Conservation (phyloP, 2,113 vertebrate genomes). For the Leptobrachium ailaonicum region DNA sequence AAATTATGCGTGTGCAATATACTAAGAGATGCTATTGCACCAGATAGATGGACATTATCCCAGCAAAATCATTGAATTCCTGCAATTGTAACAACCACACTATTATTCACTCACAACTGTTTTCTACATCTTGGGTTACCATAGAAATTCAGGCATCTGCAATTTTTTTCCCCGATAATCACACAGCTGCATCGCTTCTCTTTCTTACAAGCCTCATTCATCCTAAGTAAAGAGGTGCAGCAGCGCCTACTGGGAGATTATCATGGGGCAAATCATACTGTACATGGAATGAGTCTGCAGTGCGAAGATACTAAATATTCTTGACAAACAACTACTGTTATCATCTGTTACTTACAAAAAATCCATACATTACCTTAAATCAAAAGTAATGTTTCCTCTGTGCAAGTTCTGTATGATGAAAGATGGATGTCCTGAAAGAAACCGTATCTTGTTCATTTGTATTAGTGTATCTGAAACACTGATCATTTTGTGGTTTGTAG, state of each 20-base stretch:
- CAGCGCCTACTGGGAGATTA: background rate
- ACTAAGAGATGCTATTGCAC: constrained; percentile 8
- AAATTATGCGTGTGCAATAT: background rate
- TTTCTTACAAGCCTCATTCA: background rate
- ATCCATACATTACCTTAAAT: too few relatives aligned
- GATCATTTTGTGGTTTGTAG: too few relatives aligned
- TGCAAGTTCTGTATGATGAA: too few relatives aligned
- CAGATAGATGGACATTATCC: constrained; percentile 1
- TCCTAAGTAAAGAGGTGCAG: background rate
- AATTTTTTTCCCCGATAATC: background rate
- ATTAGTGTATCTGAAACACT: too few relatives aligned
- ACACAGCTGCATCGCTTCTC: background rate
- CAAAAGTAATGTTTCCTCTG: too few relatives aligned
- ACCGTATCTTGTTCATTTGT: too few relatives aligned
- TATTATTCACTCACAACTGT: constrained; percentile 24
- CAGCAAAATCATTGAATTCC: constrained; percentile 1
- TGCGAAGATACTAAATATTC: too few relatives aligned
- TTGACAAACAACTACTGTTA: too few relatives aligned
- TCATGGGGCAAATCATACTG: background rate
- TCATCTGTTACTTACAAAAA: too few relatives aligned
- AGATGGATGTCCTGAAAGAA: too few relatives aligned
- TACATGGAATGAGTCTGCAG: background rate
- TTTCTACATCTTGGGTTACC: constrained; percentile 1
- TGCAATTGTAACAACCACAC: background rate
- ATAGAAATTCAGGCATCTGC: constrained; percentile 17